Percentiles rank a stretch among this genome's conserved stretches.
Conservation (phyloP, 2,797 vertebrate genomes). For the Poecilia gillii region DNA sequence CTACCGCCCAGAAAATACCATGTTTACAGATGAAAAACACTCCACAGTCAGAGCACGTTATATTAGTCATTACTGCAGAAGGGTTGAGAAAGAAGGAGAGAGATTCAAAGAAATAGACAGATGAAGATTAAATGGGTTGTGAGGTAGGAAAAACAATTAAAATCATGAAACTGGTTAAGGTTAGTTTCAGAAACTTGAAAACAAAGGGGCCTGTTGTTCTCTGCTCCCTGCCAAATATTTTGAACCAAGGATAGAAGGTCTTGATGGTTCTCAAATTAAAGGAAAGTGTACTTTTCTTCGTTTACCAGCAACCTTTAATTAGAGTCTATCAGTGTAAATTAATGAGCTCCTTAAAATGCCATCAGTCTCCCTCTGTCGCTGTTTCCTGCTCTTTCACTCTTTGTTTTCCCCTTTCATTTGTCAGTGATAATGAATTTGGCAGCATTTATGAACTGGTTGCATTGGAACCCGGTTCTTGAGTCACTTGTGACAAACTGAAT, state of each 20-base stretch:
- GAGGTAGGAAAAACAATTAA: conserved; percentile 46
- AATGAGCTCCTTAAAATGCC: conserved; percentile 54
- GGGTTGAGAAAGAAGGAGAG: conserved; percentile 35
- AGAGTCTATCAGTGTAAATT: conserved; percentile 55
- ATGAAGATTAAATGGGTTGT: conserved; percentile 50
- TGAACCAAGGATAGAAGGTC: not conserved
- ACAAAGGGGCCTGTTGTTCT: conserved; percentile 17
- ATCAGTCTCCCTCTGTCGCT: conserved; percentile 40
- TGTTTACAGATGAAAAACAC: conserved; percentile 58
- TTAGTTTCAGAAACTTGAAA: conserved; percentile 19
- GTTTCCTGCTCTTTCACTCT: conserved; percentile 16
- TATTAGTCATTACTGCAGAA: conserved; percentile 50
- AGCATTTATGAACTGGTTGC: conserved; percentile 61
- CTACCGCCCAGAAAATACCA: conserved; percentile 55
- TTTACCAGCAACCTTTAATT: conserved; percentile 41
- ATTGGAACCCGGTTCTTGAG: conserved; percentile 44
- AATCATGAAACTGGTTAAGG: conserved; percentile 25
- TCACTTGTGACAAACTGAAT: conserved; percentile 66
- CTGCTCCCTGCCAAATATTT: conserved; percentile 12
- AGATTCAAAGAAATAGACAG: conserved; percentile 51
- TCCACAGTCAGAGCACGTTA: conserved; percentile 58
- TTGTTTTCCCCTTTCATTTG: conserved; percentile 36
- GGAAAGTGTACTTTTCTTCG: conserved; percentile 35
- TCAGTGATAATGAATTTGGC: conserved; percentile 60
- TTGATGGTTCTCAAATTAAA: conserved; percentile 19